A percentile compares a stretch with the other conserved stretches of the same genome.
Conservation (phyloP, 1,140 invertebrate species). For the Leguminivora glycinivorella region DNA sequence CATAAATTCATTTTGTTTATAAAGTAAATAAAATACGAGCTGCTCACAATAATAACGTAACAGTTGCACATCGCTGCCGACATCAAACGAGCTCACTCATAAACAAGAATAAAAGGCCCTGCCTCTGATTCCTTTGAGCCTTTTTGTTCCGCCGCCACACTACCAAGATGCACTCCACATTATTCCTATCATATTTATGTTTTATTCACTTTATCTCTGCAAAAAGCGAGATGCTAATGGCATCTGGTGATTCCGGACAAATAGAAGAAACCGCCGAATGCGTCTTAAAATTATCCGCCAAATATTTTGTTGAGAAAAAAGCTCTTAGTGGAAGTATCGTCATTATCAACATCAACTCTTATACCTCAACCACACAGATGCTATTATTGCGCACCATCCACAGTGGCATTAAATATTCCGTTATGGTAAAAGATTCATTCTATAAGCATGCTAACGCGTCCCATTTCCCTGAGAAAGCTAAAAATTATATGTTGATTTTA, state of each 20-base stretch:
- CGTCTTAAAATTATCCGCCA: conserved; percentile 73
- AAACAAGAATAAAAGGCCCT: conserved; percentile 18
- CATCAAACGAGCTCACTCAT: conserved; percentile 19
- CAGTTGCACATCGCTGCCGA: conserved; percentile 6
- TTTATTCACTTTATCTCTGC: conserved; percentile 22
- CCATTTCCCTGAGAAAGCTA: conserved; percentile 78
- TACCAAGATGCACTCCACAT: conserved; percentile 33
- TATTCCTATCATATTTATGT: conserved; percentile 25
- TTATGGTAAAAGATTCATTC: conserved; percentile 76
- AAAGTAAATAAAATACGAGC: not conserved
- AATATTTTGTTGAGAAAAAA: conserved; percentile 77
- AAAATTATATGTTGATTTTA: conserved; percentile 78
- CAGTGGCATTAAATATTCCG: conserved; percentile 69
- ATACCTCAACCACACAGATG: conserved; percentile 62
- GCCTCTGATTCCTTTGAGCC: conserved; percentile 15
- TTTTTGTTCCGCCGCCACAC: not conserved
- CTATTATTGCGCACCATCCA: conserved; percentile 71
- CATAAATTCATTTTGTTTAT: not conserved
- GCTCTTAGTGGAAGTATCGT: conserved; percentile 76
- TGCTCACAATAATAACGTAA: conserved; percentile 6
- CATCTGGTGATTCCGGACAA: conserved; percentile 53
- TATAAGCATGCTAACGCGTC: conserved; percentile 73
- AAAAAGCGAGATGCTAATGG: conserved; percentile 50
- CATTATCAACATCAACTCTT: conserved; percentile 72
- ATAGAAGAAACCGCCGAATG: conserved; percentile 68